These are phyloP conservation scores for Colius striatus DNA, from an alignment of 2,113 vertebrate species.

Conservation along the genomic window DNA sequence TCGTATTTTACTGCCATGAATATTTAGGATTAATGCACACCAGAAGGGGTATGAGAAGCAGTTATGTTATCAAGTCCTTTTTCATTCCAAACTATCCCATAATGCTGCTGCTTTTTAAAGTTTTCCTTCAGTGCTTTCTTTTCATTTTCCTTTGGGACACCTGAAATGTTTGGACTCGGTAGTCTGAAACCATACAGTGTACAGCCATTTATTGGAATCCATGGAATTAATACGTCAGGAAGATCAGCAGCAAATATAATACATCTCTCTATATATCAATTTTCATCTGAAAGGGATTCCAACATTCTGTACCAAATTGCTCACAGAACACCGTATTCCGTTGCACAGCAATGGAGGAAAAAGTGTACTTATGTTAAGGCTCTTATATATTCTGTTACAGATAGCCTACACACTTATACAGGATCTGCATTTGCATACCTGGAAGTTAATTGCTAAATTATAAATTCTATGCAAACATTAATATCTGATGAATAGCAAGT, in stretches of 20 bases:
- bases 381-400: conserved; percentile 17
- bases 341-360: neutral
- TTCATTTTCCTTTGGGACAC: neutral
- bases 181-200: neutral
- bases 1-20: neutral
- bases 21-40: neutral
- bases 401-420: neutral
- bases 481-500: conserved; percentile 34
- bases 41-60: neutral
- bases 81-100: neutral
- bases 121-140: neutral
- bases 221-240: neutral
- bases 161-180: neutral
- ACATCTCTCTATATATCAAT: neutral
- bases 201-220: neutral
- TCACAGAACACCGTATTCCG: neutral
- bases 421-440: conserved; percentile 42
- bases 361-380: neutral
- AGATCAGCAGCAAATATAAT: neutral
- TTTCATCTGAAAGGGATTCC: neutral
- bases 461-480: conserved; percentile 8
- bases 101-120: neutral
- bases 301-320: neutral
- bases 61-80: neutral
- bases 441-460: conserved; percentile 47